These are phyloP conservation scores for Heliconius hewitsoni DNA, from an alignment of 1,140 invertebrate genomes.

Conservation along the genomic window DNA sequence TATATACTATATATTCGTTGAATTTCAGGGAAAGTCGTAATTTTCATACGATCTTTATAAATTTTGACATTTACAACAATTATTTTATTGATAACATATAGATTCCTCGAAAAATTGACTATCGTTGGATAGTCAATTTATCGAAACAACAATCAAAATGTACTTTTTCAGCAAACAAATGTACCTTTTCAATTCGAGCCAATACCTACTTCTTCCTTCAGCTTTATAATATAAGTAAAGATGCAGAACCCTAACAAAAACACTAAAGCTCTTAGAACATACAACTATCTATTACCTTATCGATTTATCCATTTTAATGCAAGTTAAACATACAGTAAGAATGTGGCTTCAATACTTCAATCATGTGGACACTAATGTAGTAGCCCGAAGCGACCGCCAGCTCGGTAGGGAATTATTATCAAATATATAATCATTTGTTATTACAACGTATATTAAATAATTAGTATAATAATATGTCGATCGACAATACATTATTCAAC, in stretches of 20 bases:
- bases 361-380: neutral
- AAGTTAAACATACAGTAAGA: neutral
- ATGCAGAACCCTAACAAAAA: neutral
- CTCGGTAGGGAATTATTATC: neutral
- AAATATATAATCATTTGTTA: neutral
- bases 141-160: no score
- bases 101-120: no score
- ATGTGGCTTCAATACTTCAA: neutral
- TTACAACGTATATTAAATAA: slow-evolving; percentile 2
- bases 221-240: no score
- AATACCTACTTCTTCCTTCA: no score
- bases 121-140: no score
- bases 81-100: no score
- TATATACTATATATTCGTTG: no score
- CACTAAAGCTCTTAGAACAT: neutral
- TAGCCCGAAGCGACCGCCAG: neutral
- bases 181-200: no score
- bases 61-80: no score
- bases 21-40: no score
- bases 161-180: no score
- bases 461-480: neutral
- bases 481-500: neutral
- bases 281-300: neutral
- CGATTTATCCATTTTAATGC: neutral
- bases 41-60: no score